Conservation (phyloP, 2,888 invertebrate genomes). For the Cotesia congregata region DNA sequence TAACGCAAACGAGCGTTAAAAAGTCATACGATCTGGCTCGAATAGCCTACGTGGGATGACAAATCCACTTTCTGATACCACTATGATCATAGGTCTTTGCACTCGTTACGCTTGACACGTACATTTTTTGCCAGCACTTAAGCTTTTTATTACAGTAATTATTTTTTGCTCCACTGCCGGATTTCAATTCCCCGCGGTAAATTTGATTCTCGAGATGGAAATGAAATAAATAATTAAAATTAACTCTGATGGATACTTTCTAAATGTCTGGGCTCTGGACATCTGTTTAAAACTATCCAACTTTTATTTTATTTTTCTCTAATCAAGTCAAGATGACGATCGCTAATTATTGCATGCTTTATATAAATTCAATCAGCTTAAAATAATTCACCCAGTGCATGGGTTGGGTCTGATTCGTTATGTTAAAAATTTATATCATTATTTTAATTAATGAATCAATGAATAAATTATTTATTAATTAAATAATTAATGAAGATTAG, state of each 20-base stretch:
- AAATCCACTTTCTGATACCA: slow-evolving; percentile 57
- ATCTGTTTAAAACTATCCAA: neutral
- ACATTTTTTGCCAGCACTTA: slow-evolving; percentile 25
- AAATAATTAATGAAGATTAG: neutral
- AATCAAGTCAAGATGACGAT: slow-evolving; percentile 34
- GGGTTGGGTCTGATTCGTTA: too few relatives aligned
- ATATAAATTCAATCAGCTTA: too few relatives aligned
- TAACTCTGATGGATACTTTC: slow-evolving; percentile 47
- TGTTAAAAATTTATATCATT: too few relatives aligned
- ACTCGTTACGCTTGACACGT: slow-evolving; percentile 15
- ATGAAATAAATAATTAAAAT: slow-evolving; percentile 27
- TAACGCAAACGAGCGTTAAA: slow-evolving; percentile 20
- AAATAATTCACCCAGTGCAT: too few relatives aligned
- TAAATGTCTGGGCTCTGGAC: slow-evolving; percentile 46
- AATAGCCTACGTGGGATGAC: slow-evolving; percentile 57
- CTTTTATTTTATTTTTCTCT: slow-evolving; percentile 31
- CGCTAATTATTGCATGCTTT: too few relatives aligned
- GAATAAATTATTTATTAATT: slow-evolving; percentile 8
- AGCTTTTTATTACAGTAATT: neutral
- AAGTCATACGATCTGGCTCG: slow-evolving; percentile 14
- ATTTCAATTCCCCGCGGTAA: neutral
- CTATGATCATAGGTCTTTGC: slow-evolving; percentile 25
- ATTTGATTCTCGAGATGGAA: slow-evolving; percentile 23
- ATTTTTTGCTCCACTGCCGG: neutral
- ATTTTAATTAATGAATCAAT: neutral